Evolutionary conservation across 2,113 vertebrate species (phyloP), one percentile per base, ranked within the genome.

Genomic region (Lasiurus borealis): DNA sequence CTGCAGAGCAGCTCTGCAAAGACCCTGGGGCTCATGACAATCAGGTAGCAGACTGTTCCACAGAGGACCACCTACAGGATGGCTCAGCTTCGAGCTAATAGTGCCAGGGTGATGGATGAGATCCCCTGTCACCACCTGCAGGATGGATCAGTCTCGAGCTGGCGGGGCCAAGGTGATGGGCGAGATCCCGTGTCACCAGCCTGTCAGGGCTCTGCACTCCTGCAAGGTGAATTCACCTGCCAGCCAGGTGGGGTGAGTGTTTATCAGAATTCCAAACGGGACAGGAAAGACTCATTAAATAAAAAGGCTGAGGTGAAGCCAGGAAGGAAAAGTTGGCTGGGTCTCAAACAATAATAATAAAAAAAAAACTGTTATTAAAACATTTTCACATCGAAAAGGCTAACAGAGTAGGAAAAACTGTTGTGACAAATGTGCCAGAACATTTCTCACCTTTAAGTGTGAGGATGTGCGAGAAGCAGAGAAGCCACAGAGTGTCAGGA

Each of bases 21-120:
- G n/a, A 19, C 2, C 48, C 64, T 13, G 0, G 10, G 36, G 71
- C 31, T 31, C 27, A 0, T 5, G 44, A 5, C 52, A 0, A 0
- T 9, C 6, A 23, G 23, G 31, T 11, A 8, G n/a, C 13, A 0
- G 1, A 2, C 34, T 8, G 3, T 80, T 25, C 52, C 31, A 1
- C 7, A 2, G 31, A 54, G 18, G 7, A 46, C 31, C 40, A 40
- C 40, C 40, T 40, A 40, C 40, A 40, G 40, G 40, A 40, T 3
- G 40, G 40, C 40, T 40, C 40, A 40, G 40, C 40, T 40, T 40
- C 40, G 40, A 40, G 40, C 40, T 40, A 5, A 40, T 40, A 40
- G 40, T 40, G 40, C 40, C 40, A 40, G 40, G 40, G 40, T 40
- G 40, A 40, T 40, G 40, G 40, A 5, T 40, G 40, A 40, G 40